Evolutionary conservation across 2,888 invertebrate genomes (phyloP).

Genomic region (Corbicula japonica): DNA sequence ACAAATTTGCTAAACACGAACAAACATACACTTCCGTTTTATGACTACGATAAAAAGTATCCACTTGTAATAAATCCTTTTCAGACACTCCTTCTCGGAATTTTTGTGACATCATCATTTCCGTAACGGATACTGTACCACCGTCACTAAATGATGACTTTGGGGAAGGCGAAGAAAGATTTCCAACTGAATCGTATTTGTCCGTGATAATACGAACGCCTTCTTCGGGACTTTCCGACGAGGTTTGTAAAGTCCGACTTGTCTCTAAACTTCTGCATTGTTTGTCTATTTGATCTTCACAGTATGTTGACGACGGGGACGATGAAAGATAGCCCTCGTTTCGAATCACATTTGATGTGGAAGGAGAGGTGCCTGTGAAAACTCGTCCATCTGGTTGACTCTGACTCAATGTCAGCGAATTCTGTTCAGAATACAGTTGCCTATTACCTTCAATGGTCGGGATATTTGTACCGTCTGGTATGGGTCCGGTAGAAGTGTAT

Average conservation of each 20-base stretch:
- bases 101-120: constrained; percentile 57
- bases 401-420: too few relatives aligned
- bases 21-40: constrained; percentile 93
- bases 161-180: constrained; percentile 64
- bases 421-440: too few relatives aligned
- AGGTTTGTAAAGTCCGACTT: neutral
- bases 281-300: too few relatives aligned
- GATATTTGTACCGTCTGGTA: too few relatives aligned
- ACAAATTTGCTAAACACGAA: constrained; percentile 90
- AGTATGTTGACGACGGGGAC: too few relatives aligned
- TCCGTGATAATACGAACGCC: constrained; percentile 78
- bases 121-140: constrained; percentile 43
- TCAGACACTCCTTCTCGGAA: constrained; percentile 80
- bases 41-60: constrained; percentile 89
- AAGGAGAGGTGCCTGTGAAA: neutral
- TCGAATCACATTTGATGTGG: neutral
- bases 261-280: too few relatives aligned
- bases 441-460: too few relatives aligned
- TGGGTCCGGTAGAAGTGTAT: too few relatives aligned
- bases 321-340: neutral
- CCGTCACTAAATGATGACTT: constrained; percentile 50
- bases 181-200: constrained; percentile 83
- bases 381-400: too few relatives aligned
- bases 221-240: constrained; percentile 66
- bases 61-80: constrained; percentile 84